phyloP scores from a whole-genome alignment of 1,140 invertebrate species.

The Scaptomyza montana region DNA sequence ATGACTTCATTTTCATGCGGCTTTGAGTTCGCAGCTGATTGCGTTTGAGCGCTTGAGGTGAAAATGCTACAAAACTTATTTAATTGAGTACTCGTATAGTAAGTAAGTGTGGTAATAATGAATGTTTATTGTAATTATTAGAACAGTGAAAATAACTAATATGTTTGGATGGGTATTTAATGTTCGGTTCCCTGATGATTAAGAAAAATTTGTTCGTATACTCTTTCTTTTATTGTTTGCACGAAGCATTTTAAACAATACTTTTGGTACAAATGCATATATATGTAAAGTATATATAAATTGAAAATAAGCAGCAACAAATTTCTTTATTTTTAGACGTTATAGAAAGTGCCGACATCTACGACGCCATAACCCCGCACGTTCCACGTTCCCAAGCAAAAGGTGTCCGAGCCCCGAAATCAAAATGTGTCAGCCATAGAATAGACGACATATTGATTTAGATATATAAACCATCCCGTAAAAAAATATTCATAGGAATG shows the following conservation, averaged over 20 bases:
- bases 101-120: neutral
- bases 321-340: constrained; percentile 49
- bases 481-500: constrained; percentile 1
- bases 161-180: no score
- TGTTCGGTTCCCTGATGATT: neutral
- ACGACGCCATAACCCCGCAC: constrained; percentile 9
- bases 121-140: neutral
- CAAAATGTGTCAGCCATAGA: constrained; percentile 50
- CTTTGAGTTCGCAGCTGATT: constrained; percentile 16
- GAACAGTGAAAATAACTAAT: no score
- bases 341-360: constrained; percentile 15
- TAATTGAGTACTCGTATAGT: neutral
- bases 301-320: constrained; percentile 34
- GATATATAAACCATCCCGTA: neutral
- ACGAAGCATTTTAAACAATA: constrained; percentile 14
- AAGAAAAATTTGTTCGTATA: no score
- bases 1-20: constrained; percentile 54
- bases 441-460: neutral
- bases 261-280: constrained; percentile 1
- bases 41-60: neutral
- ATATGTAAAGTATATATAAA: constrained; percentile 19
- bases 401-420: constrained; percentile 11
- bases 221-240: neutral
- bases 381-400: constrained; percentile 2
- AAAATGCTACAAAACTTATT: neutral